phyloP scores from a whole-genome alignment of 2,113 vertebrate genomes.

The Verasper variegatus region DNA sequence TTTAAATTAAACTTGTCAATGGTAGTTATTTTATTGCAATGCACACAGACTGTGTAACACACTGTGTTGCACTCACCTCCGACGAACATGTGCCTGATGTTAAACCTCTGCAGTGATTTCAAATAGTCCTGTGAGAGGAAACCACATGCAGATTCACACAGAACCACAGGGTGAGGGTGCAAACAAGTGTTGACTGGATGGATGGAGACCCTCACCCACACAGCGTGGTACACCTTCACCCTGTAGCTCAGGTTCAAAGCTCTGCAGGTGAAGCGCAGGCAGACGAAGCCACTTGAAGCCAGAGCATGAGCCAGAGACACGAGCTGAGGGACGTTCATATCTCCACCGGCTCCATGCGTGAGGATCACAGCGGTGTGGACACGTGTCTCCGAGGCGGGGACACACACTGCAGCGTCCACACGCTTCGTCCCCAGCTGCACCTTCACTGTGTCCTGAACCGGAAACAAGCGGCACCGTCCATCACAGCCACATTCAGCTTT shows the following conservation, averaged over 20 bases:
- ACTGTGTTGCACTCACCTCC: constrained; percentile 82
- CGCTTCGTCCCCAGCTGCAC: constrained; percentile 88
- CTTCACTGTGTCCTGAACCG: constrained; percentile 85
- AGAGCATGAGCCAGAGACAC: constrained; percentile 84
- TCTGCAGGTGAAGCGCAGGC: constrained; percentile 94
- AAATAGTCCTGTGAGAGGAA: constrained; percentile 85
- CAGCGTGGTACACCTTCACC: constrained; percentile 87
- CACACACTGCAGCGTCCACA: constrained; percentile 86
- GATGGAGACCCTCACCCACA: constrained; percentile 82
- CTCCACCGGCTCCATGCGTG: constrained; percentile 92
- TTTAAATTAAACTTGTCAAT: too few species aligned
- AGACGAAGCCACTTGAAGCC: constrained; percentile 83
- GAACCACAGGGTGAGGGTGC: neutral
- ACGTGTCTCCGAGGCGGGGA: constrained; percentile 68
- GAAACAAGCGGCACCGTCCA: neutral
- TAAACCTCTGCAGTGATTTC: constrained; percentile 83
- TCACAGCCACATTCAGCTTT: neutral
- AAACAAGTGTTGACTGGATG: neutral
- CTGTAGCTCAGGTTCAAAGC: constrained; percentile 89
- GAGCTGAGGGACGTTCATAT: constrained; percentile 90
- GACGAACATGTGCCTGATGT: constrained; percentile 84
- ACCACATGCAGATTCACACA: neutral
- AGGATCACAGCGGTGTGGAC: constrained; percentile 84
- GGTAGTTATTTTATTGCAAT: too few species aligned
- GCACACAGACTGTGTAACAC: neutral